Conservation (phyloP, 30 jellyfish, hydroid and myxozoan genomes). For the Aurelia aurita region DNA sequence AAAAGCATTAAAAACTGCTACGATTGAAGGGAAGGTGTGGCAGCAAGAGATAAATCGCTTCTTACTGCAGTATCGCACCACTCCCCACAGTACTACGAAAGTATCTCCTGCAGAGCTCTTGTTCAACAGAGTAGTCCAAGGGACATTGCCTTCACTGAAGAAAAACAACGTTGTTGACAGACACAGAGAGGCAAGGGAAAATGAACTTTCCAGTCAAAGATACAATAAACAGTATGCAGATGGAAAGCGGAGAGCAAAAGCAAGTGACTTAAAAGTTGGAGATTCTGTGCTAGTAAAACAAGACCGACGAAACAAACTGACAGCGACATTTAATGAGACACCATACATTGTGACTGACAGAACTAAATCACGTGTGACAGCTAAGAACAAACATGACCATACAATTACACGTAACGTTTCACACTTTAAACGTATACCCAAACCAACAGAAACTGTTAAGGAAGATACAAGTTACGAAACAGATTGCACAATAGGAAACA, state of each 20-base stretch:
- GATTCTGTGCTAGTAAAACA: conserved; percentile 53
- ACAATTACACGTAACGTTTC: conserved; percentile 27
- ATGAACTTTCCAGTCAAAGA: conserved; percentile 42
- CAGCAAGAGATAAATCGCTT: too few species aligned
- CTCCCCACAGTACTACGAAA: too few species aligned
- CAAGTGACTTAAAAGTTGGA: conserved; percentile 31
- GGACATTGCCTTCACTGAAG: conserved; percentile 26
- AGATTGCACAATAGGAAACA: not conserved
- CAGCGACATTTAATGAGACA: conserved; percentile 32
- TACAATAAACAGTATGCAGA: conserved; percentile 31
- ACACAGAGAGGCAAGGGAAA: conserved; percentile 14
- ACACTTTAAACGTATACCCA: conserved; percentile 28
- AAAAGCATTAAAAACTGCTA: too few species aligned
- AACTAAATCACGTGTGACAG: conserved; percentile 11
- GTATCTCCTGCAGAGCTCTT: too few species aligned
- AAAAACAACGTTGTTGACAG: conserved; percentile 20
- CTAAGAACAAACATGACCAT: conserved; percentile 23
- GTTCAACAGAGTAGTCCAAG: too few species aligned
- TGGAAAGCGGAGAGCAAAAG: conserved; percentile 13
- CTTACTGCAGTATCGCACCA: too few species aligned
- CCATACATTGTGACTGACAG: conserved; percentile 43
- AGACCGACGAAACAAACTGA: conserved; percentile 37
- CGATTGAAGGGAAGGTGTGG: too few species aligned
- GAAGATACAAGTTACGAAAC: conserved; percentile 2
- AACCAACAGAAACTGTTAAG: conserved; percentile 15